Conservation (phyloP, 1,140 invertebrate genomes). For the Drosophila eugracilis region DNA sequence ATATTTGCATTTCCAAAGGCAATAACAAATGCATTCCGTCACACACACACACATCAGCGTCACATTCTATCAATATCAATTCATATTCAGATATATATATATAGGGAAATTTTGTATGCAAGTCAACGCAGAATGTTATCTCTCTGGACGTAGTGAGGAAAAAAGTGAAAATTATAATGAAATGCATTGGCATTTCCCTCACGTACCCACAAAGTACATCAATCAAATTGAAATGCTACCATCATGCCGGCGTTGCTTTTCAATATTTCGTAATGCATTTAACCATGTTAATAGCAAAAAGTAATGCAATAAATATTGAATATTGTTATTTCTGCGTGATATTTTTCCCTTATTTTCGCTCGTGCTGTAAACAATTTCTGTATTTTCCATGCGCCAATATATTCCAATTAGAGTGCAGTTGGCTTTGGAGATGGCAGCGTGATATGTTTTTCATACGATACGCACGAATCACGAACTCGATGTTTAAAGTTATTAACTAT, state of each 20-base stretch:
- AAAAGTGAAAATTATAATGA: conserved; percentile 64
- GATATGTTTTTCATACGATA: no score
- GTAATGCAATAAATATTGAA: conserved; percentile 28
- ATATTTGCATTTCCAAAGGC: conserved; percentile 68
- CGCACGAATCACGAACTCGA: not conserved
- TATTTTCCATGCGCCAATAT: conserved; percentile 6
- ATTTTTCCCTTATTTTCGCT: not conserved
- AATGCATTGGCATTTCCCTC: conserved; percentile 72
- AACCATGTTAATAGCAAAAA: conserved; percentile 40
- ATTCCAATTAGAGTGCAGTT: conserved; percentile 22
- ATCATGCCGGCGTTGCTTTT: conserved; percentile 8
- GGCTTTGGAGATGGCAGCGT: not conserved
- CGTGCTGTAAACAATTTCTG: conserved; percentile 18
- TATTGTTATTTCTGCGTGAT: not conserved
- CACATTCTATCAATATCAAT: conserved; percentile 65
- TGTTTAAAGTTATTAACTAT: no score
- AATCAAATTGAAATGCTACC: conserved; percentile 75
- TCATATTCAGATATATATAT: conserved; percentile 20
- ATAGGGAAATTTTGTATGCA: conserved; percentile 59
- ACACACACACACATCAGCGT: conserved; percentile 50
- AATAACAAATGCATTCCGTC: conserved; percentile 41
- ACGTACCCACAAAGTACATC: conserved; percentile 68
- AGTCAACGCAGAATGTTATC: conserved; percentile 34
- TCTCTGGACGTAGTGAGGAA: conserved; percentile 7
- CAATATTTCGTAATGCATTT: conserved; percentile 59